Base-by-base conservation (phyloP, 2,113 vertebrate genomes). In the Monarcha castaneiventris region DNA sequence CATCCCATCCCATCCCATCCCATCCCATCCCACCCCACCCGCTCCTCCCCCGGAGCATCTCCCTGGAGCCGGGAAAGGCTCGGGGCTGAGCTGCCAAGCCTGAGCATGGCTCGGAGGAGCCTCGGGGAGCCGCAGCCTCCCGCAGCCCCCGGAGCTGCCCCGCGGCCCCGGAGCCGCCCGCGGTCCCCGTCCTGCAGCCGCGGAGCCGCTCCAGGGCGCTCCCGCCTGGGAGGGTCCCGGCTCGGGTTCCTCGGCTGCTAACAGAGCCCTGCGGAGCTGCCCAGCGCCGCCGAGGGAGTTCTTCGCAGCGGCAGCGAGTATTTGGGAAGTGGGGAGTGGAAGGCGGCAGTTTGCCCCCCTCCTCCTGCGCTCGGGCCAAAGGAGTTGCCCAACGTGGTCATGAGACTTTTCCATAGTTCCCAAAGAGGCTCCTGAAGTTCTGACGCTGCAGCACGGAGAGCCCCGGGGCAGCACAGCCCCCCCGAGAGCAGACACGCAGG, bases 31-130 rank as follows among this genome's bases (percentile, higher is more conserved):
- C n/a, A n/a, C n/a, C n/a, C n/a, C n/a, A n/a, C n/a, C n/a, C n/a
- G n/a, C 94, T 95, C 96, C 97, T 97, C 94, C 94, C 84, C 13
- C 69, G n/a, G 71, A 94, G 96, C 89, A 20, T 87, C 94, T 93
- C 91, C 78, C 87, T 0, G 93, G 74, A 63, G 89, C 95, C 80
- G 94, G 95, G 95, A 95, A 52, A 80, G 63, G 94, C 94, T 51
- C 95, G 69, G 33, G 25, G 85, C 95, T 39, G 91, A 90, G 96
- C 90, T 69, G 11, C 9, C n/a, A 16, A 56, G 7, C 63, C 92
- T 33, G 80, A 84, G 88, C 58, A 95, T 91, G 95, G 96, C 91
- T 95, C 80, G 61, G 94, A 91, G 90, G 48, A 94, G 62, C 17
- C 62, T 4, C 6, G 71, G 41, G 1, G 29, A 39, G 23, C 1